Conservation (phyloP, 1,140 invertebrate genomes). For the Radopholus similis region DNA sequence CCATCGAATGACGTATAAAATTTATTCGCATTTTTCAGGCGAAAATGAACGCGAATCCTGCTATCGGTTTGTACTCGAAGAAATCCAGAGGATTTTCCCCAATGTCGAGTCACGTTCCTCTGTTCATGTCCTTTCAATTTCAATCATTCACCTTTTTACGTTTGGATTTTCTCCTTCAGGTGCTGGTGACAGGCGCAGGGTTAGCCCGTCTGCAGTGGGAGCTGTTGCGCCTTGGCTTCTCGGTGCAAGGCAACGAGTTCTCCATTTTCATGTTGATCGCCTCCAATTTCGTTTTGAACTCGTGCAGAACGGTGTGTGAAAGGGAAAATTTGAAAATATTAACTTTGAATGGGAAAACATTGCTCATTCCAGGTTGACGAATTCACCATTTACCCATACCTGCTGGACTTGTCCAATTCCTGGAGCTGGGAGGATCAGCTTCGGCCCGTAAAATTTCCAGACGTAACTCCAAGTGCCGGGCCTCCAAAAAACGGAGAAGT, state of each 20-base stretch:
- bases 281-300: slow-evolving; percentile 48
- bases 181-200: slow-evolving; percentile 89
- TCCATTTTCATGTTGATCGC: slow-evolving; percentile 94
- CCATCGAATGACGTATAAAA: slow-evolving; percentile 24
- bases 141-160: slow-evolving; percentile 9
- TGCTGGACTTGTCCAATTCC: slow-evolving; percentile 88
- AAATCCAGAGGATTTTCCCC: slow-evolving; percentile 69
- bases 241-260: slow-evolving; percentile 94
- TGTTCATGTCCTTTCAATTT: neutral
- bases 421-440: slow-evolving; percentile 76
- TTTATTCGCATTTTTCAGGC: slow-evolving; percentile 11
- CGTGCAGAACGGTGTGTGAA: slow-evolving; percentile 32
- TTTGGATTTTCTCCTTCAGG: slow-evolving; percentile 69
- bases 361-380: slow-evolving; percentile 62
- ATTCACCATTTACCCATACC: slow-evolving; percentile 81
- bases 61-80: slow-evolving; percentile 83
- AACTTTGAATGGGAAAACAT: neutral
- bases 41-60: slow-evolving; percentile 74
- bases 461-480: slow-evolving; percentile 71
- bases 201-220: slow-evolving; percentile 87
- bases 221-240: slow-evolving; percentile 79
- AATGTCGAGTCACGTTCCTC: slow-evolving; percentile 2
- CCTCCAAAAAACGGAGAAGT: neutral
- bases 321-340: neutral
- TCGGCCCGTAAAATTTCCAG: slow-evolving; percentile 72